Base-by-base conservation (phyloP, 1,140 invertebrate genomes). In the Proctacanthus coquilletti region DNA sequence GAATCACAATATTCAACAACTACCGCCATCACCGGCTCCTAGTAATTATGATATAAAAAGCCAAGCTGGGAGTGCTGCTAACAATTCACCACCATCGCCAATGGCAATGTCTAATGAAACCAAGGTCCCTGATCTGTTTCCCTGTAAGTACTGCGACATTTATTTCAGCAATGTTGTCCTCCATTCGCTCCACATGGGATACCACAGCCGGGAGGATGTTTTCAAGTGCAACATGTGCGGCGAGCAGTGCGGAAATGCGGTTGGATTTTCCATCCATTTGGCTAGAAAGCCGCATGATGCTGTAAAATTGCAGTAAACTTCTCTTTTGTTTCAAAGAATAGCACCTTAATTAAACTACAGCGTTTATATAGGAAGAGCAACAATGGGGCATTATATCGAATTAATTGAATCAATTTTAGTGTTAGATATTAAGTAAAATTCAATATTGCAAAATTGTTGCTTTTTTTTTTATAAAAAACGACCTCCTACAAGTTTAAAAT, bases 211-310 rank as follows among this genome's bases (percentile, higher is more conserved):
- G 63, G 69, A 79, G 38, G 75, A 94, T 58, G 92, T 93, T 0
- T 95, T 86, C 60, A 84, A 80, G 42, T 98, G 94, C 62, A 93
- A 93, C 64, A 84, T 86, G 66, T 97, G 93, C 57, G 92, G 92
- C 2, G 72, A 85, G 39, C 61, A 75, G 40, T 83, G 79, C 42
- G 56, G 70, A 2, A 83, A 96, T 51, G 80, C 80, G 47, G 70
- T 95, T 1, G 72, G 80, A 0, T 96, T 98, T 57, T 95, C 89
- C 56, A 65, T 94, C 1, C 94, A 98, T 59, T 80, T 97, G 43
- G 81, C 82, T 4, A 71, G 81, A 18, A 75, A 74, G 11, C 74
- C 88, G 21, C 91, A 95, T 57, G n/a, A n/a, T n/a, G n/a, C n/a
- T n/a, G n/a, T n/a, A n/a, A n/a, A n/a, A n/a, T n/a, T n/a, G n/a